Conservation (phyloP, 2,888 invertebrate species). For the Eristalis pertinax region DNA sequence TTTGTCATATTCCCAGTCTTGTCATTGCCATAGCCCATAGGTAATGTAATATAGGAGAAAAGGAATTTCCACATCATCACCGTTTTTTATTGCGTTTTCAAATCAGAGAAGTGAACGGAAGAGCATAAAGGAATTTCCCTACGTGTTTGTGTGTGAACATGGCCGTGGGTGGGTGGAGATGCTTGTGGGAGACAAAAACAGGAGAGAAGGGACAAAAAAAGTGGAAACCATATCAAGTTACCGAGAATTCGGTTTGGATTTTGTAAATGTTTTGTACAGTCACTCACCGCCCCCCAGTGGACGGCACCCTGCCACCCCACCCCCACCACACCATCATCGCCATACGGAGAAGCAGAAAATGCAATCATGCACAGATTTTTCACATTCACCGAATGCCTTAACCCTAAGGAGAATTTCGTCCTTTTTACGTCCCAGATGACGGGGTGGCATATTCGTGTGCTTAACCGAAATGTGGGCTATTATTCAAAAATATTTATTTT, state of each 20-base stretch:
- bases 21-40: slow-evolving; percentile 36
- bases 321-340: slow-evolving; percentile 1
- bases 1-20: slow-evolving; percentile 45
- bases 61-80: slow-evolving; percentile 71
- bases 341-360: slow-evolving; percentile 74
- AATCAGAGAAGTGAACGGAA: slow-evolving; percentile 34
- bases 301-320: slow-evolving; percentile 3
- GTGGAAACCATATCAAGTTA: slow-evolving; percentile 61
- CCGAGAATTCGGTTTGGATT: slow-evolving; percentile 55
- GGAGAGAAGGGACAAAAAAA: slow-evolving; percentile 19
- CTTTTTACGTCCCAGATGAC: slow-evolving; percentile 48
- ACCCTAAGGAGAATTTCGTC: slow-evolving; percentile 61
- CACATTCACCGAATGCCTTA: slow-evolving; percentile 75
- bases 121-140: background rate
- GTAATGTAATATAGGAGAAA: slow-evolving; percentile 50
- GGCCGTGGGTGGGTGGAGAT: slow-evolving; percentile 6
- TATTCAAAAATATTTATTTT: slow-evolving; percentile 80
- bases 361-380: slow-evolving; percentile 80
- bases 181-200: background rate
- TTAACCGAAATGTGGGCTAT: slow-evolving; percentile 79
- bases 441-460: slow-evolving; percentile 69
- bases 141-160: slow-evolving; percentile 26
- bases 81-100: slow-evolving; percentile 66
- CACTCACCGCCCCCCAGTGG: slow-evolving; percentile 28
- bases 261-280: slow-evolving; percentile 69